Evolutionary conservation across 2,888 invertebrate species (phyloP).

Genomic region (Lacanobia wlatinum): DNA sequence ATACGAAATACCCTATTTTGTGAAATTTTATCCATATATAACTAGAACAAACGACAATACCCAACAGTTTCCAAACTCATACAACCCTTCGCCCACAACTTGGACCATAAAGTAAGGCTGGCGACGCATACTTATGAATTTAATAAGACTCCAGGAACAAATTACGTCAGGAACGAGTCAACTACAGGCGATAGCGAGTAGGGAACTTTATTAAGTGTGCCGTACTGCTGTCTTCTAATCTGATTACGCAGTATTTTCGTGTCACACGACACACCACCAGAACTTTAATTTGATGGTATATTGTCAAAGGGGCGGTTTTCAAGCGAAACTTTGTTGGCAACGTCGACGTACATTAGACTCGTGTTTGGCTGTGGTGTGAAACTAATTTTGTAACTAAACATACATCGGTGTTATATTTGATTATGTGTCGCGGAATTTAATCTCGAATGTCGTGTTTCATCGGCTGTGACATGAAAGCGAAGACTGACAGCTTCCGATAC

Average conservation of each 20-base stretch:
- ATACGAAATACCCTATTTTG: conserved; percentile 17
- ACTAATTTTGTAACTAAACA: conserved; percentile 52
- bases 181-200: conserved; percentile 71
- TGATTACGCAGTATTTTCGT: conserved; percentile 67
- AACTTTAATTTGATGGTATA: conserved; percentile 58
- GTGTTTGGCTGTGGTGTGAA: conserved; percentile 40
- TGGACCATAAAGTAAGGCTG: conserved; percentile 68
- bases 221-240: conserved; percentile 67
- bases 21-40: conserved; percentile 25
- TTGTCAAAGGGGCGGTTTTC: conserved; percentile 34
- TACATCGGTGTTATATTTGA: conserved; percentile 24
- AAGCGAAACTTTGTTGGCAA: conserved; percentile 27
- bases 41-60: conserved; percentile 24
- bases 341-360: conserved; percentile 18
- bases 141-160: conserved; percentile 84
- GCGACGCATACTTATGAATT: conserved; percentile 85
- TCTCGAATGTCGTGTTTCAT: conserved; percentile 18
- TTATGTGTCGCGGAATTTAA: conserved; percentile 32
- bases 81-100: conserved; percentile 64
- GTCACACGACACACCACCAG: conserved; percentile 54
- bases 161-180: conserved; percentile 77
- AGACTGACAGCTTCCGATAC: neutral
- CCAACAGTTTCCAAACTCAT: conserved; percentile 47
- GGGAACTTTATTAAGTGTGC: conserved; percentile 71
- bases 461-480: conserved; percentile 5